phyloP scores from a whole-genome alignment of 2,113 vertebrate species.

The Pavo muticus region DNA sequence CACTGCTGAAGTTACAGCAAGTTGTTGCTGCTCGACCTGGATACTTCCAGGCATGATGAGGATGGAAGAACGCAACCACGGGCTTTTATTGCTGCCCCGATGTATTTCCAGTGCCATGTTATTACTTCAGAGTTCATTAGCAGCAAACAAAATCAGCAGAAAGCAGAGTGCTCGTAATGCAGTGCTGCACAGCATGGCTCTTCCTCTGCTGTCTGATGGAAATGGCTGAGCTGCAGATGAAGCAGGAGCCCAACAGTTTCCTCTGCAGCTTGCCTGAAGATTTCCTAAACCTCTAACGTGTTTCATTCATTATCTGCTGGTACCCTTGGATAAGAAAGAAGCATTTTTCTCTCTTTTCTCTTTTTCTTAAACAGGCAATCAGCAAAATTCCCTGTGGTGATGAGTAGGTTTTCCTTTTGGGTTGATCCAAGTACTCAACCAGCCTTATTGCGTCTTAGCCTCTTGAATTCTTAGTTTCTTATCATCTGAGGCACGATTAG shows the following conservation, averaged over 20 bases:
- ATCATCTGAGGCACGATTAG: not conserved
- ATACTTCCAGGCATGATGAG: not conserved
- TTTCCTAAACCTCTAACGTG: not conserved
- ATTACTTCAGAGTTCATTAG: not conserved
- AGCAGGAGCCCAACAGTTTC: not conserved
- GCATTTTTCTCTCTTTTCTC: not conserved
- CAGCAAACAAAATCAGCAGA: not conserved
- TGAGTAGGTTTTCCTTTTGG: not conserved
- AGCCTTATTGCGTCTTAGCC: not conserved
- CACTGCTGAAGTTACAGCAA: not conserved
- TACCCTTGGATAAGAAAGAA: not conserved
- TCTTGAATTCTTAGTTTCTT: not conserved
- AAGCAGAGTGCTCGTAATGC: not conserved
- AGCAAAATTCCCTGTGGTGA: not conserved
- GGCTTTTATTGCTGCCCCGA: not conserved
- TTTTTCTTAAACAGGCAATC: not conserved
- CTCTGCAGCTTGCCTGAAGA: not conserved
- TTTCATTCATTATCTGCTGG: not conserved
- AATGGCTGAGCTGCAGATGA: not conserved
- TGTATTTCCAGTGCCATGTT: not conserved
- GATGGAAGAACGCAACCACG: not conserved
- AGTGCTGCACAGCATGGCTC: not conserved
- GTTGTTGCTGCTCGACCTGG: not conserved
- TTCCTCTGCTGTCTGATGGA: not conserved
- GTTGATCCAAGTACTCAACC: not conserved